Percentiles rank a stretch among this genome's conserved stretches.
Evolutionary conservation across 2,888 invertebrate species (phyloP).

Genomic region (Lumbricus terrestris): DNA sequence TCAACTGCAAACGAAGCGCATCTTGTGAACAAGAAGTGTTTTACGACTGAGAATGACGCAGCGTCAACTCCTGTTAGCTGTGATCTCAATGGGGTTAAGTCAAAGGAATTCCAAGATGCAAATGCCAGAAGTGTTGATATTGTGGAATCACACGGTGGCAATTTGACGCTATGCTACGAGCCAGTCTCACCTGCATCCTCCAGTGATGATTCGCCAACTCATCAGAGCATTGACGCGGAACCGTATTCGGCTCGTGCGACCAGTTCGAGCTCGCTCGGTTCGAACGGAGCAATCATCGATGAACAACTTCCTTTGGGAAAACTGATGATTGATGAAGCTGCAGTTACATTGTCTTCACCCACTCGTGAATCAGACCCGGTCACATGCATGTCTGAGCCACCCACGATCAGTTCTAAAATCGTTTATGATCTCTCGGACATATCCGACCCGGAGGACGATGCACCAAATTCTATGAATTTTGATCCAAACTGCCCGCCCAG

Average conservation of each 20-base stretch:
- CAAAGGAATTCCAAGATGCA: not conserved
- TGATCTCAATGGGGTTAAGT: not conserved
- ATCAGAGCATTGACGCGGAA: not conserved
- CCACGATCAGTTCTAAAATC: conserved; percentile 3
- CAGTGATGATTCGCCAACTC: not conserved
- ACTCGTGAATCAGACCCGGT: not conserved
- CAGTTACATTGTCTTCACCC: not conserved
- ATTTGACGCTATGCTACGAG: not conserved
- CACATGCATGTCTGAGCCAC: too few relatives aligned
- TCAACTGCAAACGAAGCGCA: not conserved
- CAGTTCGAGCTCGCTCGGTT: not conserved
- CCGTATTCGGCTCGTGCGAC: not conserved
- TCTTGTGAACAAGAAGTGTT: not conserved
- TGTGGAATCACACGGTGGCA: not conserved
- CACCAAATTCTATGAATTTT: not conserved
- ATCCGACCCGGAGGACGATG: not conserved
- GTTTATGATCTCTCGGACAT: not conserved
- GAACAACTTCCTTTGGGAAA: not conserved
- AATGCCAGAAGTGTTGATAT: not conserved
- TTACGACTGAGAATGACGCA: not conserved
- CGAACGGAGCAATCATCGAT: too few relatives aligned
- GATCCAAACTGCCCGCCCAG: not conserved
- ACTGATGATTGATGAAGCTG: not conserved
- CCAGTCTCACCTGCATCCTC: not conserved
- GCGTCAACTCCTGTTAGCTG: not conserved